Base-by-base conservation (phyloP, 2,888 invertebrate genomes). In the Osedax frankpressi region DNA sequence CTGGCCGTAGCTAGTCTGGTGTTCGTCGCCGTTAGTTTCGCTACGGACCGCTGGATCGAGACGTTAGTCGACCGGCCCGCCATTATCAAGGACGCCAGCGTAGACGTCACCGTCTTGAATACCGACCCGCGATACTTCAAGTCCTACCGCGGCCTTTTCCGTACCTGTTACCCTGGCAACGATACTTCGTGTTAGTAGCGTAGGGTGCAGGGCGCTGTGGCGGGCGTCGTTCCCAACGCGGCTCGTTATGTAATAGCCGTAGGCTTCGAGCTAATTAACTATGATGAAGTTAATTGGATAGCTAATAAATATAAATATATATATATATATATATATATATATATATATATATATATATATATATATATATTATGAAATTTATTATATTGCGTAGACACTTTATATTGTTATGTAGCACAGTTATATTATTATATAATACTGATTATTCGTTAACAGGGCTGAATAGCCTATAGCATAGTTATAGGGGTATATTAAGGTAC, bases 11-110 rank as follows among this genome's bases (percentile, higher is more conserved):
- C 30, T 28, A 29, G 30, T 30, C 29, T 69, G 29, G 69, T 69
- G 28, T 30, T 81, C 29, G 75, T 81, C 67, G 79, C 80, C 1
- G 76, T 81, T 11, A 79, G 81, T 14, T 81, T 82, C 75, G 79
- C 81, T 3, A 82, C 81, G 3, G 81, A 82, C 75, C 76, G 79
- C 75, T 82, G 82, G 81, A 60, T 81, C 71, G 79, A 79, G 72
- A 81, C 78, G 74, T 78, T 77, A 24, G 81, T 82, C 2, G 75
- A 80, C 70, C 72, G 78, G 29, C 69, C 27, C 3, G 74, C 73
- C 24, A 73, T 59, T 24, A 6, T 19, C 0, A n/a, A n/a, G 2
- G 14, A 1, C 19, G 26, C 11, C 14, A 44, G 44, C 19, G 44
- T 44, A 6, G 6, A 6, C 11, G 11, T 44, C 19, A 44, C 44